Evolutionary conservation across 2,888 invertebrate genomes (phyloP).

Genomic region (Zelleria hepariella): DNA sequence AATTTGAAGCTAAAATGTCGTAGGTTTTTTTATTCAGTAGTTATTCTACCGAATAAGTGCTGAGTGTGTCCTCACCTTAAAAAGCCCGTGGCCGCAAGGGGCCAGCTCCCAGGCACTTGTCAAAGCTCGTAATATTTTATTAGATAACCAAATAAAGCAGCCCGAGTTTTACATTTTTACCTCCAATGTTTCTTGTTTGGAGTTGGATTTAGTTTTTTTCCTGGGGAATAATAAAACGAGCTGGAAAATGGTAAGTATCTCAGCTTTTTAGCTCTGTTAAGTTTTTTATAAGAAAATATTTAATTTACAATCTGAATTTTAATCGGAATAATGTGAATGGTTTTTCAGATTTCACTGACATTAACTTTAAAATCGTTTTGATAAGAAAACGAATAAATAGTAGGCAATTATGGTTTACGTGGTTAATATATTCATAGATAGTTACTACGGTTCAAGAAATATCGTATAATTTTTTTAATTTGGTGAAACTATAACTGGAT

Average conservation of each 20-base stretch:
- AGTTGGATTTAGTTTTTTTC: slow-evolving; percentile 17
- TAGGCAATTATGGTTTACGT: no score
- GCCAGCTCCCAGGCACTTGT: slow-evolving; percentile 57
- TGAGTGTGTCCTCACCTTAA: slow-evolving; percentile 9
- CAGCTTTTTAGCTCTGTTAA: not conserved
- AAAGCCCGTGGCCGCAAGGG: slow-evolving; percentile 42
- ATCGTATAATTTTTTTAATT: no score
- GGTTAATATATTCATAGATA: no score
- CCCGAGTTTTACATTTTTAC: slow-evolving; percentile 41
- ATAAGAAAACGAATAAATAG: no score
- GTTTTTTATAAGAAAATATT: not conserved
- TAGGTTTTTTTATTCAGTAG: no score
- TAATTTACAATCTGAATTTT: not conserved
- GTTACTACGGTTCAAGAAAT: no score
- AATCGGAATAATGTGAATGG: not conserved
- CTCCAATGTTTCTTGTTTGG: slow-evolving; percentile 13
- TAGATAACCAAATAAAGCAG: slow-evolving; percentile 66
- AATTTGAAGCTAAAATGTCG: no score
- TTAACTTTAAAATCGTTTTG: not conserved
- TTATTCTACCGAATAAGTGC: no score
- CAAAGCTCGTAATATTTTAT: slow-evolving; percentile 70
- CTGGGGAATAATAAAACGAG: not conserved
- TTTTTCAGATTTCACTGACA: not conserved
- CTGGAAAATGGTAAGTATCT: no score
- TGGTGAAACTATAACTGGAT: no score